Base-by-base conservation (phyloP, 2,888 invertebrate species). In the Campoplex nolae region DNA sequence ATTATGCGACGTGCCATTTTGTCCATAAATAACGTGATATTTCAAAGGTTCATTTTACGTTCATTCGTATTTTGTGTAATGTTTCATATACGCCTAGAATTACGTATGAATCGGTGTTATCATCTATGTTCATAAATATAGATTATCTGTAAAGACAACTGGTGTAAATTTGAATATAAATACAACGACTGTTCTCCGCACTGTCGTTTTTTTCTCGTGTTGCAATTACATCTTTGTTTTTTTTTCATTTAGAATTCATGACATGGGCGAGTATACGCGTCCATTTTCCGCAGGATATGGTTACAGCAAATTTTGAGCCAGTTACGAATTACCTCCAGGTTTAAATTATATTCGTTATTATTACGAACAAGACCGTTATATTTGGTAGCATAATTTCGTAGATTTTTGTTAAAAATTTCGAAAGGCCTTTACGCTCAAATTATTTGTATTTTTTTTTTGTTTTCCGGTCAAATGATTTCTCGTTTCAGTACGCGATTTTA, bases 401-500 rank as follows among this genome's bases (percentile, higher is more conserved):
- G 18, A 2, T 18, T 6, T 18, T 32, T 58, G 0, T 32, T 79
- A 7, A n/a, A 45, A 56, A 32, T 45, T 38, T 3, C 32, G 32
- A 16, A 28, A 2, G n/a, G 28, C 45, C 13, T 42, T 77, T 45
- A 56, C 28, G 28, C 4, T 13, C 7, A 35, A 28, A 28, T 48
- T 48, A 11, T 62, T 76, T 32, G 0, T 13, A n/a, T 58, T 38
- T 28, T 16, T 73, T 28, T 32, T 54, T 48, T n/a, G 42, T 35
- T 84, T 67, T 74, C 56, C 18, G 38, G 11, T 58, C 16, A 11
- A 75, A 79, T 78, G 70, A 70, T 78, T 70, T 51, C 23, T 16
- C 45, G 48, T 76, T 62, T 45, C n/a, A 62, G 80, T 84, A 75
- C 56, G 75, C 18, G 58, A 82, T 70, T 84, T 79, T 67, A 71